These are phyloP conservation scores for Typhlichthys subterraneus DNA, from an alignment of 2,797 vertebrate genomes.

Conservation along the genomic window DNA sequence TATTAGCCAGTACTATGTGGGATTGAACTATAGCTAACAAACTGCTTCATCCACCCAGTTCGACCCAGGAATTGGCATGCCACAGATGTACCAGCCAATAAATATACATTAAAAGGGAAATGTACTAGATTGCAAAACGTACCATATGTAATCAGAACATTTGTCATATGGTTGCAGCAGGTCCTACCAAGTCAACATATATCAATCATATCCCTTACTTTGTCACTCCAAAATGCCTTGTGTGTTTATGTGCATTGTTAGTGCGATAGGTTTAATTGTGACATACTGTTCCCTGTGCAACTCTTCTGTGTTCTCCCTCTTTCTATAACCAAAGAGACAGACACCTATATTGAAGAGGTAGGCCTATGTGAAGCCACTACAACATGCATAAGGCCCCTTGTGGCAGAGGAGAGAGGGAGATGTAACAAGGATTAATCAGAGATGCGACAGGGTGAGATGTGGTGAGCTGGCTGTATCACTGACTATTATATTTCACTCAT, in stretches of 20 bases:
- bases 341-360: constrained; percentile 32
- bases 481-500: constrained; percentile 11
- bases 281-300: not conserved
- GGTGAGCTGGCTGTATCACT: not conserved
- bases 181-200: constrained; percentile 46
- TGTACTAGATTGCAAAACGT: constrained; percentile 55
- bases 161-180: constrained; percentile 63
- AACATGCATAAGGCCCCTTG: constrained; percentile 19
- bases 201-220: constrained; percentile 11
- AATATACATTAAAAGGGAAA: constrained; percentile 38
- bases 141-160: constrained; percentile 56
- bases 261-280: constrained; percentile 30
- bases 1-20: constrained; percentile 43
- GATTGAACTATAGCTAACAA: constrained; percentile 28
- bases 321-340: constrained; percentile 70
- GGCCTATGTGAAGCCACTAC: constrained; percentile 22
- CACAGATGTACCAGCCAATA: constrained; percentile 39
- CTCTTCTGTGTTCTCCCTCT: constrained; percentile 33
- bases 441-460: constrained; percentile 2
- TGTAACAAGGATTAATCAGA: constrained; percentile 56
- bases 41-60: constrained; percentile 31
- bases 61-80: constrained; percentile 18
- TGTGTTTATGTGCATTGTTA: constrained; percentile 31
- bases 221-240: constrained; percentile 20
- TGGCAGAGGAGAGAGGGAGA: constrained; percentile 49